Percentiles rank a stretch among this genome's conserved stretches.
Conservation (phyloP, 30 jellyfish, hydroid and myxozoan genomes). For the Aurelia sp. region DNA sequence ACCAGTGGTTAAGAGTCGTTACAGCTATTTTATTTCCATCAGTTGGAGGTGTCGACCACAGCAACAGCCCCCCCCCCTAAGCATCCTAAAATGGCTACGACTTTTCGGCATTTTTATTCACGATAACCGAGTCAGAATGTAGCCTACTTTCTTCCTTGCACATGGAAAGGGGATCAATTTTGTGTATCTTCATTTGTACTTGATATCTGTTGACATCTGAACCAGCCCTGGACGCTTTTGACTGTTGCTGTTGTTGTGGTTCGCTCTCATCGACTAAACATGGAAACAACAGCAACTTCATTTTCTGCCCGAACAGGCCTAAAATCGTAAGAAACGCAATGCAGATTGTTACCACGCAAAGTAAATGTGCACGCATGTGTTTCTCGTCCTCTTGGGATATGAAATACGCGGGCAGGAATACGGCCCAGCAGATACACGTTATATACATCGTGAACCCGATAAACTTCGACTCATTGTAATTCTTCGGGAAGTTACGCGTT, state of each 20-base stretch:
- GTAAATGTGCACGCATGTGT: slow-evolving; percentile 43
- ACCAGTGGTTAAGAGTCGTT: too few relatives aligned
- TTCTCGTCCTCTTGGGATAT: slow-evolving; percentile 20
- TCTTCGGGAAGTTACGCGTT: slow-evolving; percentile 96
- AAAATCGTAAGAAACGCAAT: slow-evolving; percentile 80
- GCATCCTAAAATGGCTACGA: too few relatives aligned
- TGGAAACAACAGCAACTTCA: slow-evolving; percentile 55
- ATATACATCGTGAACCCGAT: slow-evolving; percentile 93
- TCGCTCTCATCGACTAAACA: slow-evolving; percentile 38
- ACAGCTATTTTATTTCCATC: too few relatives aligned
- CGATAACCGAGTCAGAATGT: slow-evolving; percentile 19
- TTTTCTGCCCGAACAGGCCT: slow-evolving; percentile 94
- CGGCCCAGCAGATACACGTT: slow-evolving; percentile 94
- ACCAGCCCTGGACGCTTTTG: slow-evolving; percentile 42
- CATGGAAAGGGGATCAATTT: slow-evolving; percentile 51
- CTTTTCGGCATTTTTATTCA: slow-evolving; percentile 12
- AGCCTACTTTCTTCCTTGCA: neutral
- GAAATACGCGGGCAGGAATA: slow-evolving; percentile 86
- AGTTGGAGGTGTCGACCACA: too few relatives aligned
- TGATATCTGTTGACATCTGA: slow-evolving; percentile 17
- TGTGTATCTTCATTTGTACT: slow-evolving; percentile 24
- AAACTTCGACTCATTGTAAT: slow-evolving; percentile 91
- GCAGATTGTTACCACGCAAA: slow-evolving; percentile 56
- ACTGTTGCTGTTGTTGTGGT: slow-evolving; percentile 11
- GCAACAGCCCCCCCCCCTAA: too few relatives aligned